Base-by-base conservation (phyloP, 2,113 vertebrate genomes). In the Centrocercus urophasianus region DNA sequence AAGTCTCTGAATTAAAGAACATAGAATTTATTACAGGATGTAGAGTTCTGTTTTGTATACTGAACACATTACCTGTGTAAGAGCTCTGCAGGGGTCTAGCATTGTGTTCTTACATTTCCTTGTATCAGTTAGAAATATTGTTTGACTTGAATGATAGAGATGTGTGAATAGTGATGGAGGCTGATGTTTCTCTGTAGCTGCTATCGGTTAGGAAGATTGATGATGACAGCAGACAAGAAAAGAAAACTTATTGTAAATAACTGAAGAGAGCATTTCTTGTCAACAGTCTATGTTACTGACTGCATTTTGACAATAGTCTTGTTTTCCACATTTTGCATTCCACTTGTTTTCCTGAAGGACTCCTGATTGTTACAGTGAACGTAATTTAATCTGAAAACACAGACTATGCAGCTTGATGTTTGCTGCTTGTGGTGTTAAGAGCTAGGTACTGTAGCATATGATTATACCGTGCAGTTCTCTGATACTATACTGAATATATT, bases 381-480 rank as follows among this genome's bases (percentile, higher is more conserved):
- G 32, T 71, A 52, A 10, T 48, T 91, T 72, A 80, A 91, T 88
- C 34, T 22, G 32, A 19, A 60, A 83, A 83, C 16, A 42, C 10
- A 11, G 61, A 65, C 78, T 40, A 8, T 80, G 90, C 36, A 84
- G 52, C 13, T 36, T 82, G 27, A 47, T 3, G 0, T 50, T 80
- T 73, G 17, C n/a, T 84, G 74, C 64, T 34, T 47, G 13, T 47
- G 60, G 30, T 56, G 42, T 69, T 66, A 67, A 85, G 60, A 54
- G 32, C 71, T 86, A 56, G 67, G 28, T 83, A 36, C 40, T 83
- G 11, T 74, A 71, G 60, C 34, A 43, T 88, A 43, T 69, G 65
- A 38, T 86, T 91, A 86, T 80, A 32, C 79, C 89, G 80, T 52
- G 52, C 76, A 40, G 59, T 64, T 92, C 45, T 83, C 48, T 93